phyloP scores from a whole-genome alignment of 2,888 invertebrate species.

The Mystacides longicornis region DNA sequence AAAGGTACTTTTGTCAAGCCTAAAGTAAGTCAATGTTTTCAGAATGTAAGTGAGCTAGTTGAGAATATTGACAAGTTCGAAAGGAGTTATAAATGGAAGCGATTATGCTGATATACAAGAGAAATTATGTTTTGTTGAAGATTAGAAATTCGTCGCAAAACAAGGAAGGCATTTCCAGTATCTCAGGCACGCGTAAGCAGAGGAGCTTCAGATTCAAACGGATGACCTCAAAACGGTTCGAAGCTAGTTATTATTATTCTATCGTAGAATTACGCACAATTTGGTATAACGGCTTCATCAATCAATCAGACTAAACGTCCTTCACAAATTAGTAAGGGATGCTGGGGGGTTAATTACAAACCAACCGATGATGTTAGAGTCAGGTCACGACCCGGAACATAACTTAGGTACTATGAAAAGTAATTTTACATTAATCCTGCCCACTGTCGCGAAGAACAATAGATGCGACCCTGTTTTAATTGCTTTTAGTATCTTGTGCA shows the following conservation, averaged over 20 bases:
- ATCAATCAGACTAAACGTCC: neutral
- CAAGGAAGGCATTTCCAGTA: no score
- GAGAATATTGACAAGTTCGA: no score
- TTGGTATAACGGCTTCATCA: neutral
- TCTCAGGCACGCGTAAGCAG: no score
- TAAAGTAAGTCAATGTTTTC: no score
- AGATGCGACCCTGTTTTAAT: neutral
- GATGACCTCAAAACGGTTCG: neutral
- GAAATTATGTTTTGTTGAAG: no score
- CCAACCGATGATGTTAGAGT: neutral
- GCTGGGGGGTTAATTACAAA: neutral
- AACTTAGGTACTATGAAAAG: neutral
- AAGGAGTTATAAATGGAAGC: no score
- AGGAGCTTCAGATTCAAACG: no score
- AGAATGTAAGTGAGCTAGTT: no score
- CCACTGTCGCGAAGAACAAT: neutral
- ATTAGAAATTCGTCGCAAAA: no score
- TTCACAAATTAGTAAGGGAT: neutral
- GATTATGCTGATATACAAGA: no score
- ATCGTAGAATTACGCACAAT: neutral
- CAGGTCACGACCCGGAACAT: neutral
- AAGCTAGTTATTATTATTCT: neutral
- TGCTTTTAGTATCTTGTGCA: neutral
- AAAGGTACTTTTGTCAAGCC: no score
- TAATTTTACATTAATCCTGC: no score